A percentile compares a stretch with the other conserved stretches of the same genome.
Evolutionary conservation across 2,797 vertebrate species (phyloP).

Genomic region (Lerista edwardsae): DNA sequence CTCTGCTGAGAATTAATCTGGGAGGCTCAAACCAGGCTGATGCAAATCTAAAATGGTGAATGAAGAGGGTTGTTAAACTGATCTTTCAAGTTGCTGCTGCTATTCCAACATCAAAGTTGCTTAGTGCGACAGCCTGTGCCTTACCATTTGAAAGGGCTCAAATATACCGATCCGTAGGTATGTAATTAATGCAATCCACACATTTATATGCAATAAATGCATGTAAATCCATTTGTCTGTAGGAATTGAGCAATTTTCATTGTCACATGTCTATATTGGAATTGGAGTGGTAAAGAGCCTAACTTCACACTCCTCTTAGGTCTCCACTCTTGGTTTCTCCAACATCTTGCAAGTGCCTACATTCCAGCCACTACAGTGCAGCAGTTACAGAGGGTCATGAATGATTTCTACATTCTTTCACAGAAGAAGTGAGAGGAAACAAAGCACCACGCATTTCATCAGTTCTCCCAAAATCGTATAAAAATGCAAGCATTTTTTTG

Average conservation of each 20-base stretch:
- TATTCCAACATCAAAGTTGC: background rate
- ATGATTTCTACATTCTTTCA: background rate
- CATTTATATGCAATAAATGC: background rate
- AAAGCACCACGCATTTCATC: background rate
- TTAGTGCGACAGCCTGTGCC: background rate
- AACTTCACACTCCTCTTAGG: background rate
- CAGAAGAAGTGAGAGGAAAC: too few species aligned
- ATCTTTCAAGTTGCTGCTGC: background rate
- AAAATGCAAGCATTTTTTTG: too few species aligned
- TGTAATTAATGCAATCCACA: background rate
- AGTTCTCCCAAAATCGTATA: background rate
- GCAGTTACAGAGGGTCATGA: background rate
- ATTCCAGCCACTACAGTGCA: background rate
- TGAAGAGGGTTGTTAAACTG: background rate
- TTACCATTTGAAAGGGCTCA: background rate
- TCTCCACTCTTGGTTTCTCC: background rate
- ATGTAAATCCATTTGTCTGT: too few species aligned
- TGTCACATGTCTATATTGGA: too few species aligned
- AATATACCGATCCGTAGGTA: too few species aligned
- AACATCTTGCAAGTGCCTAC: background rate
- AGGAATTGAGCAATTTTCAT: too few species aligned
- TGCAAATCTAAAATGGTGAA: background rate
- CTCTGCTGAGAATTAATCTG: background rate
- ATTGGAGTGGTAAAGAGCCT: too few species aligned
- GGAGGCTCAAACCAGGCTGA: background rate